Conservation (phyloP, 2,888 invertebrate genomes). For the Lasioglossum zephyrum region DNA sequence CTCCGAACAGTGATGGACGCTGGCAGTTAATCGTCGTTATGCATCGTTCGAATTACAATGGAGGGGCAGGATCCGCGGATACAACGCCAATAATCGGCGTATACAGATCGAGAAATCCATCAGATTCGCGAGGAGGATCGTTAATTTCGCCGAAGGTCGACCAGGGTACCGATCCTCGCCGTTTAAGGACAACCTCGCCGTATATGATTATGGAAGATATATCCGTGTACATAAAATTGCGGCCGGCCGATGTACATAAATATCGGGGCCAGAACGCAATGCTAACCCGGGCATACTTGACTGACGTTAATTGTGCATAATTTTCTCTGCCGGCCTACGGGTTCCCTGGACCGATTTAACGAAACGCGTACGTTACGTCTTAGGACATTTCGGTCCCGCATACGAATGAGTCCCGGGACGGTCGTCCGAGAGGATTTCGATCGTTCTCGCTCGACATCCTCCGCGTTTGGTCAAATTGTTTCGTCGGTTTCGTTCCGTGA, state of each 20-base stretch:
- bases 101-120: constrained; percentile 63
- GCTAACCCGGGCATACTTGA: constrained; percentile 79
- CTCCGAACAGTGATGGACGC: constrained; percentile 63
- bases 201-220: constrained; percentile 70
- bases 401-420: constrained; percentile 71
- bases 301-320: constrained; percentile 83
- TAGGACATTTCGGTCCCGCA: constrained; percentile 72
- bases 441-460: constrained; percentile 24
- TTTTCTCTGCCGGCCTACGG: constrained; percentile 63
- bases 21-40: constrained; percentile 65
- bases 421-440: constrained; percentile 46
- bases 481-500: background rate
- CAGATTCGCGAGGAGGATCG: constrained; percentile 47
- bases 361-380: constrained; percentile 74
- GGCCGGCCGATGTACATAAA: constrained; percentile 72
- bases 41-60: constrained; percentile 59
- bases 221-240: constrained; percentile 69
- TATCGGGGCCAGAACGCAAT: constrained; percentile 60
- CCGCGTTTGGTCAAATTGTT: background rate
- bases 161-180: constrained; percentile 24
- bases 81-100: constrained; percentile 57
- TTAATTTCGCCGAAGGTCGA: constrained; percentile 55
- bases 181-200: constrained; percentile 48
- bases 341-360: constrained; percentile 66
- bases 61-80: constrained; percentile 13